Evolutionary conservation across 2,797 vertebrate species (phyloP).

Genomic region (Hemitrygon akajei): DNA sequence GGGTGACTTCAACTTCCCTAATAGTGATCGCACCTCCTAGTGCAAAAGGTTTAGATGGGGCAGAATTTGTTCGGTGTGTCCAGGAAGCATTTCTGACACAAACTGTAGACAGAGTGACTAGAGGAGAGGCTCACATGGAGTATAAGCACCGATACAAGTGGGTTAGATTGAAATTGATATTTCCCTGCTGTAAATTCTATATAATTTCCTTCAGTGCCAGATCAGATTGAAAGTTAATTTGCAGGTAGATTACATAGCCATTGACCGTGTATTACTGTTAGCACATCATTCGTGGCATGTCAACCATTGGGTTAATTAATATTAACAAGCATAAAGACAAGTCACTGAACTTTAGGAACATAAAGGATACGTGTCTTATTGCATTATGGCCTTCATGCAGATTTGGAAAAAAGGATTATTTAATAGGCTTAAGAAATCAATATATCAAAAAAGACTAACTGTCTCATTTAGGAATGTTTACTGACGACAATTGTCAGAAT

Average conservation of each 20-base stretch:
- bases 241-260: not conserved
- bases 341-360: not conserved
- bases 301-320: not conserved
- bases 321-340: not conserved
- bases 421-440: not conserved
- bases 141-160: not conserved
- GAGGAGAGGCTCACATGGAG: not conserved
- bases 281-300: not conserved
- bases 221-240: not conserved
- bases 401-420: not conserved
- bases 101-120: no score
- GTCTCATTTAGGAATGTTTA: not conserved
- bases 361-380: not conserved
- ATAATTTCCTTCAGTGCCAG: not conserved
- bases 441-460: not conserved
- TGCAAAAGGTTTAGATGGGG: no score
- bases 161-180: no score
- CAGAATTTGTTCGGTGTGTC: no score
- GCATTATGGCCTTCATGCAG: not conserved
- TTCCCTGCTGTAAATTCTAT: not conserved
- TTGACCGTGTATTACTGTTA: not conserved
- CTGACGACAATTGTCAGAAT: not conserved
- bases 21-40: no score
- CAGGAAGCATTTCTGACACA: no score
- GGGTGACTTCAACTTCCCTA: no score